These are phyloP conservation scores for Hypotaenidia philippensis DNA, from an alignment of 2,797 vertebrate species.

Conservation along the genomic window DNA sequence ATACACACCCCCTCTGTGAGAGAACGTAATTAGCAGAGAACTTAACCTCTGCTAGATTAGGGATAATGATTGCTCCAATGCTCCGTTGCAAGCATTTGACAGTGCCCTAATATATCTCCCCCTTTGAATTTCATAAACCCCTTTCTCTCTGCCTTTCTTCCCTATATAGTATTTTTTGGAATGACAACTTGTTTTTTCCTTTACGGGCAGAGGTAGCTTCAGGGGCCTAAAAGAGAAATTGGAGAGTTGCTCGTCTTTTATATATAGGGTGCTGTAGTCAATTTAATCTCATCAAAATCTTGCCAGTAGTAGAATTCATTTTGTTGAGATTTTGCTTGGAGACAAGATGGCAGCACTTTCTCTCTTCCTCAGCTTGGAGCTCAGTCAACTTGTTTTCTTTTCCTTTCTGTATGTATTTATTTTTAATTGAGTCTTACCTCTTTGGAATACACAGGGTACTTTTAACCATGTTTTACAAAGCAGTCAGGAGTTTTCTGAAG, in stretches of 20 bases:
- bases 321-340: slow-evolving; percentile 43
- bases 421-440: slow-evolving; percentile 24
- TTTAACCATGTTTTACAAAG: background rate
- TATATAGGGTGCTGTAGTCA: slow-evolving; percentile 63
- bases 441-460: background rate
- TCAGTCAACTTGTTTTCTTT: slow-evolving; percentile 6
- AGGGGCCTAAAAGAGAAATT: slow-evolving; percentile 39
- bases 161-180: slow-evolving; percentile 13
- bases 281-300: slow-evolving; percentile 70
- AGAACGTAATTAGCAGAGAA: slow-evolving; percentile 51
- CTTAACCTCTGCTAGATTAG: slow-evolving; percentile 47
- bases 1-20: background rate
- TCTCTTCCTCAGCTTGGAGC: slow-evolving; percentile 48
- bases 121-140: slow-evolving; percentile 12
- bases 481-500: background rate
- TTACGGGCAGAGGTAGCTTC: slow-evolving; percentile 59
- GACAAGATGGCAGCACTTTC: slow-evolving; percentile 59
- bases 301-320: slow-evolving; percentile 69
- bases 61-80: slow-evolving; percentile 19
- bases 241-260: slow-evolving; percentile 42
- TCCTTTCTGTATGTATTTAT: background rate
- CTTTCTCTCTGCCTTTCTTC: slow-evolving; percentile 17
- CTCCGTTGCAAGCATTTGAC: slow-evolving; percentile 8
- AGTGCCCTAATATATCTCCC: slow-evolving; percentile 7
- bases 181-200: slow-evolving; percentile 54